These are phyloP conservation scores for Schizotus pectinicornis DNA, from an alignment of 2,888 invertebrate genomes.

Conservation along the genomic window DNA sequence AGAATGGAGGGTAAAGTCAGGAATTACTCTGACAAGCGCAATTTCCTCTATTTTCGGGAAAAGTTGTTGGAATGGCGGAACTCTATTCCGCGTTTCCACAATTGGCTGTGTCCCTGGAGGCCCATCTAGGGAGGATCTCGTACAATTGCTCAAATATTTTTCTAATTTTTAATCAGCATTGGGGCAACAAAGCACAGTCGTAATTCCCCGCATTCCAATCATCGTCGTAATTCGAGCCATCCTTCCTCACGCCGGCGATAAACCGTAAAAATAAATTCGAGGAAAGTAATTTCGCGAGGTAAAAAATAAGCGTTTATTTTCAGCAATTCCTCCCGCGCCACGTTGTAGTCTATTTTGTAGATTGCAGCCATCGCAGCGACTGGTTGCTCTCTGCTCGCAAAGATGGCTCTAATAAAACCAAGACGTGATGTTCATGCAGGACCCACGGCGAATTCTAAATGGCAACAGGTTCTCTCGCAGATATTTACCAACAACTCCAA, in stretches of 20 bases:
- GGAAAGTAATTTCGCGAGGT: conserved; percentile 30
- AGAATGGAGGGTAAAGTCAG: no score
- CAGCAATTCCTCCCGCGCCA: conserved; percentile 46
- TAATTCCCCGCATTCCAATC: conserved; percentile 4
- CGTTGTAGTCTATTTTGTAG: conserved; percentile 51
- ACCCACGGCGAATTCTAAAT: conserved; percentile 54
- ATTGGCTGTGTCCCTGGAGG: no score
- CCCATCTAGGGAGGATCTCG: no score
- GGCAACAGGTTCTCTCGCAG: conserved; percentile 53
- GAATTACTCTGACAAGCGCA: no score
- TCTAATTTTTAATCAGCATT: no score
- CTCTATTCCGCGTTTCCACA: no score
- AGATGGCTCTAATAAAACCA: conserved; percentile 56
- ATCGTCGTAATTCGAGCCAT: not conserved
- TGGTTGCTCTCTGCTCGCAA: conserved; percentile 52
- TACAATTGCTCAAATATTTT: no score
- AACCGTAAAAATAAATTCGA: conserved; percentile 20
- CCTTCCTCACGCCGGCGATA: not conserved
- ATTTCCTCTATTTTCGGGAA: no score
- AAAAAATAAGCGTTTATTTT: conserved; percentile 44
- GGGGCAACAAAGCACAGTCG: not conserved
- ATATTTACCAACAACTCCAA: conserved; percentile 48
- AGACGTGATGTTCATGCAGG: conserved; percentile 54
- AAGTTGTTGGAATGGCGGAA: no score
- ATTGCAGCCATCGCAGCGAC: conserved; percentile 47